Percentiles rank a stretch among this genome's conserved stretches.
Conservation (phyloP, 2,888 invertebrate genomes). For the Eupithecia pulchellata region DNA sequence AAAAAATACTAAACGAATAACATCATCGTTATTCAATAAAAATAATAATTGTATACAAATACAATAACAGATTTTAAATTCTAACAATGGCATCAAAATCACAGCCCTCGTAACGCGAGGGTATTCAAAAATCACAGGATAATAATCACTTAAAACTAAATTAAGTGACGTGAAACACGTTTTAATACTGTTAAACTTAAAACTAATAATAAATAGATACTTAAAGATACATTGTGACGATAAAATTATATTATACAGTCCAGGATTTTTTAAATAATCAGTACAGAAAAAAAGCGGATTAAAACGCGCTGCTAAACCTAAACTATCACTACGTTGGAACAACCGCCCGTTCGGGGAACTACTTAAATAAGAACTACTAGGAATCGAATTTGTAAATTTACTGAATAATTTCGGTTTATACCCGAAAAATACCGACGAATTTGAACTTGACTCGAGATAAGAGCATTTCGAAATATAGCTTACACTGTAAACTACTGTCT, state of each 20-base stretch:
- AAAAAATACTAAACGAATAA: slow-evolving; percentile 47
- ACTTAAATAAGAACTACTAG: slow-evolving; percentile 22
- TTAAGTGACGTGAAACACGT: slow-evolving; percentile 38
- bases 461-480: not conserved
- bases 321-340: slow-evolving; percentile 32
- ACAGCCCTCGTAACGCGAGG: slow-evolving; percentile 68
- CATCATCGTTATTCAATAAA: slow-evolving; percentile 47
- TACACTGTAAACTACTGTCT: too few species aligned
- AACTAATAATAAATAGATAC: slow-evolving; percentile 65
- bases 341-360: slow-evolving; percentile 37
- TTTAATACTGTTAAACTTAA: slow-evolving; percentile 53
- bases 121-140: slow-evolving; percentile 80
- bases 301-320: slow-evolving; percentile 61
- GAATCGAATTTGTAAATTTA: slow-evolving; percentile 31
- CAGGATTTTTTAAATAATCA: slow-evolving; percentile 60
- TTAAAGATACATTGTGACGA: slow-evolving; percentile 57
- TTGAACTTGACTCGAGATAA: not conserved
- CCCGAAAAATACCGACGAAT: not conserved
- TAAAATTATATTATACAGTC: slow-evolving; percentile 56
- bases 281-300: slow-evolving; percentile 73
- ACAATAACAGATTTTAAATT: slow-evolving; percentile 58
- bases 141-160: slow-evolving; percentile 72
- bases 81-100: slow-evolving; percentile 78
- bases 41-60: slow-evolving; percentile 65
- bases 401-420: not conserved